These are phyloP conservation scores for Mimumesa dahlbomi DNA, from an alignment of 2,888 invertebrate genomes.

Conservation along the genomic window DNA sequence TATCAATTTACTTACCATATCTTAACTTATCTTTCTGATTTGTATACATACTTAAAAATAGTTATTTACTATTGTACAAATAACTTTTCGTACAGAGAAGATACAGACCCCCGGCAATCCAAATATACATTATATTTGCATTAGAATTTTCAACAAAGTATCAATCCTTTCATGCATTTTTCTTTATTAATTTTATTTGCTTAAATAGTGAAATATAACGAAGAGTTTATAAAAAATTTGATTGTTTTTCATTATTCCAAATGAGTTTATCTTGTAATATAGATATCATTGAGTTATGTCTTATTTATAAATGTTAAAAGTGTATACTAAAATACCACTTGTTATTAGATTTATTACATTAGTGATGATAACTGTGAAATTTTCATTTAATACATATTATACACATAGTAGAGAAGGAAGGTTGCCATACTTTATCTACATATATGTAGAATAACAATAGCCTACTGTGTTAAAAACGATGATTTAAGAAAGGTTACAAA, in stretches of 20 bases:
- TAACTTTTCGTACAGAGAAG: conserved; percentile 74
- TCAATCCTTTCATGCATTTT: conserved; percentile 35
- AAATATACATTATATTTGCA: conserved; percentile 34
- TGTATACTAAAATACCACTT: too few relatives aligned
- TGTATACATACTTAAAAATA: conserved; percentile 46
- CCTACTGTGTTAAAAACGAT: not conserved
- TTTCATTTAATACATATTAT: not conserved
- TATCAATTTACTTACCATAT: conserved; percentile 56
- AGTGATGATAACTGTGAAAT: too few relatives aligned
- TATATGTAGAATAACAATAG: not conserved
- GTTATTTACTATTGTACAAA: conserved; percentile 35
- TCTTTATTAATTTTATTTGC: conserved; percentile 20
- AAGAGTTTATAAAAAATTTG: too few relatives aligned
- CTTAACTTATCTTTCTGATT: conserved; percentile 47
- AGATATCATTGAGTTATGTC: too few relatives aligned
- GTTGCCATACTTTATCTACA: not conserved
- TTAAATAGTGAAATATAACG: too few relatives aligned
- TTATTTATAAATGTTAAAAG: too few relatives aligned
- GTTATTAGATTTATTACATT: too few relatives aligned
- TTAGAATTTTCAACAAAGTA: conserved; percentile 14
- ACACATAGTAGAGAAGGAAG: not conserved
- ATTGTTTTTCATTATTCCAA: too few relatives aligned
- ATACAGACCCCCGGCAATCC: conserved; percentile 75
- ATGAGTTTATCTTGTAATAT: too few relatives aligned
- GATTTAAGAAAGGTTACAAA: not conserved